Percentiles rank a stretch among this genome's conserved stretches.
Conservation (phyloP, 92 coral and sea anemone species). For the Phenganax marumi region DNA sequence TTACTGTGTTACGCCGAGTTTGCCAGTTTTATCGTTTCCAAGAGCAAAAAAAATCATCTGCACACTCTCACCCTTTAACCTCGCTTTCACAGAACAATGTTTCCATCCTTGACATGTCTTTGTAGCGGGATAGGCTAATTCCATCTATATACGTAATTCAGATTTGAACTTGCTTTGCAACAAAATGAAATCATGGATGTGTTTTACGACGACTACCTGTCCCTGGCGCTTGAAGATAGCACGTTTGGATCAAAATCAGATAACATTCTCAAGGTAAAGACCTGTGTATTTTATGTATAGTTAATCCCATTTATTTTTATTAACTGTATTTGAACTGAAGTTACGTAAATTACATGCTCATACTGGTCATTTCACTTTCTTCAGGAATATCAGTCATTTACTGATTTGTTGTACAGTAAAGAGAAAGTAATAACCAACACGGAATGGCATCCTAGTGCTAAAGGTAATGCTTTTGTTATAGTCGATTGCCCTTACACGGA, state of each 20-base stretch:
- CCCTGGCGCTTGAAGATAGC: slow-evolving; percentile 94
- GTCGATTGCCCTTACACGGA: not conserved
- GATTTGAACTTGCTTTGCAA: slow-evolving; percentile 93
- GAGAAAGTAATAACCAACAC: slow-evolving; percentile 91
- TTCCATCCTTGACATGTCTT: too few relatives aligned
- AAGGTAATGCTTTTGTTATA: slow-evolving; percentile 54
- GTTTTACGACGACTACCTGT: slow-evolving; percentile 85
- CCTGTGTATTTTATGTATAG: not conserved
- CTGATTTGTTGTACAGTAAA: slow-evolving; percentile 91
- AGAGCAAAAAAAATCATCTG: too few relatives aligned
- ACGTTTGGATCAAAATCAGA: slow-evolving; percentile 97
- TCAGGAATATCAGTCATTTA: slow-evolving; percentile 97
- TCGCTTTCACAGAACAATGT: too few relatives aligned
- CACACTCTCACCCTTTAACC: too few relatives aligned
- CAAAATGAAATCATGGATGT: slow-evolving; percentile 96
- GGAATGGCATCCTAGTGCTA: slow-evolving; percentile 94
- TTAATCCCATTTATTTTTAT: not conserved
- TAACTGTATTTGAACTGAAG: not conserved
- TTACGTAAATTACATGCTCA: too few relatives aligned
- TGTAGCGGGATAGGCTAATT: too few relatives aligned
- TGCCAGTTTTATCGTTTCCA: too few relatives aligned
- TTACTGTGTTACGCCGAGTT: too few relatives aligned
- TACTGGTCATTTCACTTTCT: not conserved
- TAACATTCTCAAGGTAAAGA: slow-evolving; percentile 74
- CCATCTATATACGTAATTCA: slow-evolving; percentile 10